Evolutionary conservation across 1,140 invertebrate species (phyloP), one percentile per base, ranked within the genome.

Genomic region (Calliopsis andreniformis): DNA sequence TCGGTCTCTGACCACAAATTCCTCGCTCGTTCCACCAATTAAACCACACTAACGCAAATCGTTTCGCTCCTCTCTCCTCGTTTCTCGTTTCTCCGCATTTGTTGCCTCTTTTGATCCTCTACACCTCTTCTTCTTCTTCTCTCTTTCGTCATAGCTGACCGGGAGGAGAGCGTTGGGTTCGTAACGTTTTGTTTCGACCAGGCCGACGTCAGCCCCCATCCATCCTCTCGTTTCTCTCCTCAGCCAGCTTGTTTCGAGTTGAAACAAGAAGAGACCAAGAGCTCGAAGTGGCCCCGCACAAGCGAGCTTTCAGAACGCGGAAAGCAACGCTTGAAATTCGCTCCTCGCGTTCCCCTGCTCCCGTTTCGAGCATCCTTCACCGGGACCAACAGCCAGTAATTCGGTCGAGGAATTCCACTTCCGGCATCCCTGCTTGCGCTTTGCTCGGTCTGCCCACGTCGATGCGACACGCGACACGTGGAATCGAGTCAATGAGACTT

Each of bases 301-400:
- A 49, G 16, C 49, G 32, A 43, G 59, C 61, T 73, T 64, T 66
- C 42, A 75, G 49, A 81, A 79, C 56, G 77, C 69, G 79, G 63
- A 79, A 79, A 75, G 77, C 47, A 58, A 56, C 55, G 76, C 49
- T 62, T 63, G 25, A 79, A 79, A 79, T 68, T 80, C 69, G 69
- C 47, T 20, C 23, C 51, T 69, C 49, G 66, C 78, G 51, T 67
- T 79, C 39, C 77, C 47, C 55, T 56, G 55, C 62, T 63, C 58
- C 28, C 42, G 63, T 69, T 64, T 80, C 45, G n/a, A 76, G 66
- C 42, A 59, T 47, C 23, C 56, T 47, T 49, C 71, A 56, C 30
- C 28, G 18, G 35, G 71, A 64, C 53, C 28, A 56, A n/a, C 14
- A 59, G n/a, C 35, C 55, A 28, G 68, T 61, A 70, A 70, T 70